phyloP scores from a whole-genome alignment of 2,888 invertebrate species.

The Caenorhabditis wallacei region DNA sequence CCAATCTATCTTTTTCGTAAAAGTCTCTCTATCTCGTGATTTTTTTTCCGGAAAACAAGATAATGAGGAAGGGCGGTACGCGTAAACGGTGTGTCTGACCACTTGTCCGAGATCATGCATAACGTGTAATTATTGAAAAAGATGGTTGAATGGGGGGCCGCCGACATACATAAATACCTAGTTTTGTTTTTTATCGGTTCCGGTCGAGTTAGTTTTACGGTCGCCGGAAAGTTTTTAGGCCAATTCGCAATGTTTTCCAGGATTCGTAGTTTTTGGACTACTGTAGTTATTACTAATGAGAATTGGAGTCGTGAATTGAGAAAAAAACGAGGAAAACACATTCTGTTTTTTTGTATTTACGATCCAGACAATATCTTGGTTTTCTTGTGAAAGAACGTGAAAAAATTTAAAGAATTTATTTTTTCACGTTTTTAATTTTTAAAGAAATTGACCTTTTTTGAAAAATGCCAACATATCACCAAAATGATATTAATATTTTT shows the following conservation, averaged over 20 bases:
- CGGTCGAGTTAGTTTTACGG: constrained; percentile 43
- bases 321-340: no score
- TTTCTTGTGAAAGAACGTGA: no score
- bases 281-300: no score
- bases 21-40: constrained; percentile 29
- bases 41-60: constrained; percentile 53
- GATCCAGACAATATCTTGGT: no score
- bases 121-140: constrained; percentile 53
- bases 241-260: constrained; percentile 19
- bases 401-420: no score
- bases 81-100: constrained; percentile 49
- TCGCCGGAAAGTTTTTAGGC: constrained; percentile 26
- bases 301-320: no score
- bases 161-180: constrained; percentile 50
- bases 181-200: constrained; percentile 53
- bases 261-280: not conserved
- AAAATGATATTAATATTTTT: no score
- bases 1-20: not conserved
- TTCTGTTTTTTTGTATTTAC: no score
- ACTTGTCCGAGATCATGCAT: constrained; percentile 42
- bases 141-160: constrained; percentile 5
- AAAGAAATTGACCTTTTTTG: no score
- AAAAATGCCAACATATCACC: no score
- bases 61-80: constrained; percentile 24
- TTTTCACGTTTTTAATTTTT: no score